These are phyloP conservation scores for Ctenodactylus gundi DNA, from an alignment of 2,113 vertebrate genomes.

Conservation along the genomic window DNA sequence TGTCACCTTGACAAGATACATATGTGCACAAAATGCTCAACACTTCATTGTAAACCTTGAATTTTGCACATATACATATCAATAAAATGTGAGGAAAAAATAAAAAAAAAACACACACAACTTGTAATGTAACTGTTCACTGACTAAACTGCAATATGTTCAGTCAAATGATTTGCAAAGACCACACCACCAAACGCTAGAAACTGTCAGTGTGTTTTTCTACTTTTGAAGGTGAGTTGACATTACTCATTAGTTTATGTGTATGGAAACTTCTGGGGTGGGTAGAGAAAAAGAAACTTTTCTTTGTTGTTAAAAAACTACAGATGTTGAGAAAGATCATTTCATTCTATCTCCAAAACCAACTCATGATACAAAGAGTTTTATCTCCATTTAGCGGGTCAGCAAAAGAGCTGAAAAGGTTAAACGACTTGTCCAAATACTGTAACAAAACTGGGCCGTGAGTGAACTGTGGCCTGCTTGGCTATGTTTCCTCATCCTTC, in stretches of 20 bases:
- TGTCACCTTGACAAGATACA: too few species aligned
- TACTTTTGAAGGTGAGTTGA: background rate
- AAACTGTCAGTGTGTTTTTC: background rate
- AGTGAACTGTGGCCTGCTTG: background rate
- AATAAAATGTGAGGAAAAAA: background rate
- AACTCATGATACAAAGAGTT: background rate
- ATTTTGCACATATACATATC: background rate
- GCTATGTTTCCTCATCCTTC: background rate
- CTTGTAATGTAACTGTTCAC: background rate
- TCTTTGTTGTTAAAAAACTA: background rate
- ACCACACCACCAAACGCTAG: background rate
- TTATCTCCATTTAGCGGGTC: background rate
- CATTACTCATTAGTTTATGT: background rate
- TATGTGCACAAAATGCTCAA: too few species aligned
- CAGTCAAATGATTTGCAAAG: background rate
- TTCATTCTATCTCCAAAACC: slow-evolving; percentile 10
- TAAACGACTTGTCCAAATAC: background rate
- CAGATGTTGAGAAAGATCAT: background rate
- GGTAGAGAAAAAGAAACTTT: background rate
- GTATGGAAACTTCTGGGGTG: background rate
- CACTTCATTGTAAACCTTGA: background rate
- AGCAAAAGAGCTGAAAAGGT: background rate
- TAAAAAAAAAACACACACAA: background rate
- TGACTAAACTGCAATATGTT: background rate
- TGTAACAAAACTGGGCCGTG: background rate